phyloP scores from a whole-genome alignment of 2,888 invertebrate genomes.

The Euzophera pinguis region DNA sequence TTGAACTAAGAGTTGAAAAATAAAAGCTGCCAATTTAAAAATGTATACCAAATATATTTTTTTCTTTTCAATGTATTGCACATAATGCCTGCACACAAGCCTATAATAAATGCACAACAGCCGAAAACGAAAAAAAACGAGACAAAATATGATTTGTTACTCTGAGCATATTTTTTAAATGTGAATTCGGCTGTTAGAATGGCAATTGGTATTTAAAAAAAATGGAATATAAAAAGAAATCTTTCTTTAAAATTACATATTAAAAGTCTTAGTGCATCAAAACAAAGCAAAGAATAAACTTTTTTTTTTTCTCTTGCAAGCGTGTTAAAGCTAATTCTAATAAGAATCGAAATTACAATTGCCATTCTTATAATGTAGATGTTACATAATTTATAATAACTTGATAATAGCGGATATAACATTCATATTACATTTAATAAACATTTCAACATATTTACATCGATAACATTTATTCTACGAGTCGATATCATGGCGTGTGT shows the following conservation, averaged over 20 bases:
- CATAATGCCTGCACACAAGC: constrained; percentile 51
- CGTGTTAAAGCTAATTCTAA: background rate
- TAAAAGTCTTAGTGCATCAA: background rate
- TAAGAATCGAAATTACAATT: constrained; percentile 36
- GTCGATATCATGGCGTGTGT: constrained; percentile 13
- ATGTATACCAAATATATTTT: background rate
- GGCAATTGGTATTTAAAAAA: background rate
- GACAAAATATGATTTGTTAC: background rate
- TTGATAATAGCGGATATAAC: constrained; percentile 36
- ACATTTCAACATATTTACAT: constrained; percentile 64
- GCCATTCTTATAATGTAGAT: constrained; percentile 32
- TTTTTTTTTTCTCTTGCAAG: too few relatives aligned
- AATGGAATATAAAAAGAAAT: background rate
- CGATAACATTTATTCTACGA: constrained; percentile 32
- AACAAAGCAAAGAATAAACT: too few relatives aligned
- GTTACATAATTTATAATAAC: constrained; percentile 22
- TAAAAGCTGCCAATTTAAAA: background rate
- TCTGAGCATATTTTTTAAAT: background rate
- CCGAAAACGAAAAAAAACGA: constrained; percentile 24
- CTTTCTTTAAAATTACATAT: background rate
- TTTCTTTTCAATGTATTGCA: constrained; percentile 15
- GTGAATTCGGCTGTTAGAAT: constrained; percentile 19
- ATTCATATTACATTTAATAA: constrained; percentile 44
- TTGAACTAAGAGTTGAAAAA: background rate
- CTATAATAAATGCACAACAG: constrained; percentile 39